phyloP scores from a whole-genome alignment of 1,140 invertebrate genomes.

The Elysia chlorotica region DNA sequence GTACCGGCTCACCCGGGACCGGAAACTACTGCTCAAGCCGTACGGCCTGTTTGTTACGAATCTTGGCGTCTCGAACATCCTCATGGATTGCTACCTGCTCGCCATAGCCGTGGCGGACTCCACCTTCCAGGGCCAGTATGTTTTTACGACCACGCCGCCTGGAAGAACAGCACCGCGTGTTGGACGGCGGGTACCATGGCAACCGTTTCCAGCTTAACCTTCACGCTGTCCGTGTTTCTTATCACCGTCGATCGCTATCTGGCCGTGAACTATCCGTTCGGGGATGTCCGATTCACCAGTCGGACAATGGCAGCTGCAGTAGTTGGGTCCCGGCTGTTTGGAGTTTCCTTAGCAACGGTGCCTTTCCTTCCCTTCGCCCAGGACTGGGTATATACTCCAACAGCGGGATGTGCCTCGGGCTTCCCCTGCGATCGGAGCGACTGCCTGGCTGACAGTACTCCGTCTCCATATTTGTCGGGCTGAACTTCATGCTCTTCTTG shows the following conservation, averaged over 20 bases:
- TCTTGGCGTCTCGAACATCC: constrained; percentile 43
- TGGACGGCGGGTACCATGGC: no score
- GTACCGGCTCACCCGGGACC: not conserved
- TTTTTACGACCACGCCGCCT: no score
- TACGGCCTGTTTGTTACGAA: constrained; percentile 41
- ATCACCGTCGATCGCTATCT: no score
- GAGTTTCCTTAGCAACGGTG: not conserved
- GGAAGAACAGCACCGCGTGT: no score
- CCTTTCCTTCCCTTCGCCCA: not conserved
- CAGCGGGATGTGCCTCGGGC: constrained; percentile 35
- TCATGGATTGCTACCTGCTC: constrained; percentile 52
- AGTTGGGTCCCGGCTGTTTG: no score
- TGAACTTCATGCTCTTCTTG: constrained; percentile 33
- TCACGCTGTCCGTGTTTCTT: no score
- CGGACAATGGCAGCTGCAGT: no score
- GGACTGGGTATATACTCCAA: constrained; percentile 33
- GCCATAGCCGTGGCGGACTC: constrained; percentile 45
- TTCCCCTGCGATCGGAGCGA: constrained; percentile 27
- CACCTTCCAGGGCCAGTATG: constrained; percentile 40
- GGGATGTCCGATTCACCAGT: no score
- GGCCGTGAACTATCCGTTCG: no score
- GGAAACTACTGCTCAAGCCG: constrained; percentile 23
- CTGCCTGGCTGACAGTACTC: constrained; percentile 33
- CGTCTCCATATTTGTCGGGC: constrained; percentile 28
- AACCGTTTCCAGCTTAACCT: no score